These are phyloP conservation scores for Sericinus montela DNA, from an alignment of 2,888 invertebrate genomes.

Conservation along the genomic window DNA sequence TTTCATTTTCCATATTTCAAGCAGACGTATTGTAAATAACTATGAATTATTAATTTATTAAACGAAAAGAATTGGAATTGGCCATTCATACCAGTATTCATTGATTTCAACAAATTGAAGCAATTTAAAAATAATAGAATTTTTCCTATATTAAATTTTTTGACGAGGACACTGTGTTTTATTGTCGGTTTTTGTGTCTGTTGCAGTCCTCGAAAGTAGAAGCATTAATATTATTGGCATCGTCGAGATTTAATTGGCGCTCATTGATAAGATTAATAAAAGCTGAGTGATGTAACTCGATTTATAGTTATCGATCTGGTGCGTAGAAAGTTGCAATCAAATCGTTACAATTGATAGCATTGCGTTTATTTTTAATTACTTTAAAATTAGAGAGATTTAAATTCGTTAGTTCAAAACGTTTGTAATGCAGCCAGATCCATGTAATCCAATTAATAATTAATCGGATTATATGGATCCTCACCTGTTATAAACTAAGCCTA, in stretches of 20 bases:
- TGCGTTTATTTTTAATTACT: background rate
- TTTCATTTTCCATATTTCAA: slow-evolving; percentile 12
- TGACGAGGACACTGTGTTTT: too few relatives aligned
- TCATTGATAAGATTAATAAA: slow-evolving; percentile 54
- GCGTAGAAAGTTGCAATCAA: slow-evolving; percentile 41
- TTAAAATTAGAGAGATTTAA: too few relatives aligned
- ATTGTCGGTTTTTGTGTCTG: too few relatives aligned
- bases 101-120: too few relatives aligned
- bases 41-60: slow-evolving; percentile 38
- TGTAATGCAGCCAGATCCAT: too few relatives aligned
- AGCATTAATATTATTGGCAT: slow-evolving; percentile 56
- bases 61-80: slow-evolving; percentile 48
- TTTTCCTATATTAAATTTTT: too few relatives aligned
- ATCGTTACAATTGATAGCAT: slow-evolving; percentile 17
- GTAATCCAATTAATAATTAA: too few relatives aligned
- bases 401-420: too few relatives aligned
- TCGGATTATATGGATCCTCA: too few relatives aligned
- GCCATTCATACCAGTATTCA: slow-evolving; percentile 23
- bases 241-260: slow-evolving; percentile 50
- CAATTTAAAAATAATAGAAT: too few relatives aligned
- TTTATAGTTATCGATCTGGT: slow-evolving; percentile 40
- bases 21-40: slow-evolving; percentile 18
- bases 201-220: slow-evolving; percentile 34
- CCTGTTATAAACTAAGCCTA: too few relatives aligned
- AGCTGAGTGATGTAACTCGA: slow-evolving; percentile 45